Evolutionary conservation across 2,888 invertebrate species (phyloP), one percentile per base, ranked within the genome.

Genomic region (Lycia hirtaria): DNA sequence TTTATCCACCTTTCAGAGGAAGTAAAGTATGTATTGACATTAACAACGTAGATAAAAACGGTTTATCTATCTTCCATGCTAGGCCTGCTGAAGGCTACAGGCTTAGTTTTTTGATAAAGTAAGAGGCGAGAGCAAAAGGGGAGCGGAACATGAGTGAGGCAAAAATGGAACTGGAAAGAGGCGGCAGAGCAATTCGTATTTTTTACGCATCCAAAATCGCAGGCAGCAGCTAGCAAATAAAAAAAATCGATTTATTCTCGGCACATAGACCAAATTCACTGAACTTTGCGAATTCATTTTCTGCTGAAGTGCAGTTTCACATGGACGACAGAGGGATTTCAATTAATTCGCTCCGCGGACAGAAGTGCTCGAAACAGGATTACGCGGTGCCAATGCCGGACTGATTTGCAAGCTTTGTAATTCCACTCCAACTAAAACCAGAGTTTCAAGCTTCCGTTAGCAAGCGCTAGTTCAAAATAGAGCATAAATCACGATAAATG

Each of bases 401-500:
- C 56, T 62, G 55, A 65, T 69, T 65, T 62, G 52, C 38, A 58
- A 65, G 55, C 54, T 58, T 62, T 48, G 62, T 58, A 62, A 64
- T 68, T 67, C 59, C 40, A 43, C 49, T 65, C 56, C 61, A 28
- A 26, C 60, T 63, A 52, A 57, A 65, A 63, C 52, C 43, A 59
- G 62, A 45, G 49, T 26, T 59, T 44, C 35, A 35, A 50, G 43
- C 49, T 60, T 58, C 35, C 51, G 57, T 51, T 52, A 57, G 38
- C 57, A 24, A 40, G 32, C 50, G 60, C 41, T 47, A 41, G 38
- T 55, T 53, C 35, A 22, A 57, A 58, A 64, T 56, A 49, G 59
- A 60, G 45, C 43, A 65, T 70, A 77, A 73, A 78, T 78, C 75
- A 76, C 69, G 73, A 66, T 64, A 64, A 67, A 52, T 68, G 68